phyloP scores from a whole-genome alignment of 1,140 invertebrate species.

The Uloborus diversus region DNA sequence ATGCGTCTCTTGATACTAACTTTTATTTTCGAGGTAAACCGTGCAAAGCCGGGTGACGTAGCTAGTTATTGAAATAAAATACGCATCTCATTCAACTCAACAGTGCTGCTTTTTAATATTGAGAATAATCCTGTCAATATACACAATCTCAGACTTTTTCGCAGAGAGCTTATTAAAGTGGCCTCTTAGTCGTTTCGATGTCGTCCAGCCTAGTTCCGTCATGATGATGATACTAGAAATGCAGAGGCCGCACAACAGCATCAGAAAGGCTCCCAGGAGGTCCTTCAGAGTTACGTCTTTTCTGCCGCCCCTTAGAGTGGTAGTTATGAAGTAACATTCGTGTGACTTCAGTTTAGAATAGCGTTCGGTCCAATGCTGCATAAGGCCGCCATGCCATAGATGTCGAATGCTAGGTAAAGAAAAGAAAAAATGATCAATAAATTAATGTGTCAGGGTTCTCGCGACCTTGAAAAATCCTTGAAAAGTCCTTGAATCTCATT shows the following conservation, averaged over 20 bases:
- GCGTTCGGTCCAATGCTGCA: slow-evolving; percentile 80
- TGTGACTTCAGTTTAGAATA: slow-evolving; percentile 78
- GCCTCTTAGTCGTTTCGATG: background rate
- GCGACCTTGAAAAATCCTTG: too few species aligned
- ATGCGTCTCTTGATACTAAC: too few species aligned
- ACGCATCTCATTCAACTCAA: too few species aligned
- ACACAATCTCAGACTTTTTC: too few species aligned
- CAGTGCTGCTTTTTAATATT: too few species aligned
- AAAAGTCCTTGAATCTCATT: too few species aligned
- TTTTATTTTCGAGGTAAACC: too few species aligned
- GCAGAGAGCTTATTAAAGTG: too few species aligned
- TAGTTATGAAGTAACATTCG: slow-evolving; percentile 75
- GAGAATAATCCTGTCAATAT: too few species aligned
- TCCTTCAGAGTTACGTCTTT: slow-evolving; percentile 85
- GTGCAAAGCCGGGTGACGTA: too few species aligned
- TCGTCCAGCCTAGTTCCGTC: background rate
- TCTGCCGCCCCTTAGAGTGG: slow-evolving; percentile 70
- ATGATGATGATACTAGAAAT: background rate
- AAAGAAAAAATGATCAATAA: background rate
- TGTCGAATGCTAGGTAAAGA: slow-evolving; percentile 71
- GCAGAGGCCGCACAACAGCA: slow-evolving; percentile 75
- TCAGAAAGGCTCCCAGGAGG: slow-evolving; percentile 88
- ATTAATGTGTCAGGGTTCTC: too few species aligned
- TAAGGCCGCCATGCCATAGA: slow-evolving; percentile 84
- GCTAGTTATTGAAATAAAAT: too few species aligned